Evolutionary conservation across 2,113 vertebrate genomes (phyloP).

Genomic region (Pelobates fuscus): DNA sequence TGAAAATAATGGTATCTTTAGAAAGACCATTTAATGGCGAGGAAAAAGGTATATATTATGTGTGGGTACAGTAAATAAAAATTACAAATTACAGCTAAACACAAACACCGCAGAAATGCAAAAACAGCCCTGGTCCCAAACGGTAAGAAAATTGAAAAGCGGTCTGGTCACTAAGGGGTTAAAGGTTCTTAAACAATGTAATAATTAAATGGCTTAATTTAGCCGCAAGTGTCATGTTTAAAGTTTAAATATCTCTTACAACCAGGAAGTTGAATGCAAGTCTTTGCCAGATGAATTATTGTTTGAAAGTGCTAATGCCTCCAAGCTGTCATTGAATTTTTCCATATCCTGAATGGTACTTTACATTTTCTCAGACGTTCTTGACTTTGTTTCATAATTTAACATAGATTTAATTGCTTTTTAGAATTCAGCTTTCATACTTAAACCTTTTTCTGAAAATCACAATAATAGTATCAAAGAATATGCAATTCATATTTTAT

Average conservation of each 20-base stretch:
- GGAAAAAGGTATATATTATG: too few relatives aligned
- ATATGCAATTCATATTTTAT: conserved; percentile 29
- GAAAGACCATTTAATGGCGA: too few relatives aligned
- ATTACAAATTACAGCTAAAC: too few relatives aligned
- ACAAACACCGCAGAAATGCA: too few relatives aligned
- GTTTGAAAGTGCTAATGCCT: background rate
- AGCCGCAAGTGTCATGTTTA: background rate
- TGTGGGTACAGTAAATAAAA: too few relatives aligned
- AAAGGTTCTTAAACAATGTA: too few relatives aligned
- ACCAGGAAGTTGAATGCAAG: background rate
- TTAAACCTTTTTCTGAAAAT: conserved; percentile 6
- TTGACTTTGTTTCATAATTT: background rate
- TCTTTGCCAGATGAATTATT: background rate
- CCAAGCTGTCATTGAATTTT: background rate
- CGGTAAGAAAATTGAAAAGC: too few relatives aligned
- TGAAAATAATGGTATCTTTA: too few relatives aligned
- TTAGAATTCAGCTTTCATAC: background rate
- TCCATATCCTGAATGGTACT: background rate
- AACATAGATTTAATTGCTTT: background rate
- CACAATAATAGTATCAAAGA: background rate
- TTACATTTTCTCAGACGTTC: background rate
- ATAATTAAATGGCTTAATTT: too few relatives aligned
- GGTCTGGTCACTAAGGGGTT: too few relatives aligned
- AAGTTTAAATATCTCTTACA: background rate
- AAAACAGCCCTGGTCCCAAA: too few relatives aligned